Base-by-base conservation (phyloP, 2,888 invertebrate species). In the Eristalinus sepulchralis region DNA sequence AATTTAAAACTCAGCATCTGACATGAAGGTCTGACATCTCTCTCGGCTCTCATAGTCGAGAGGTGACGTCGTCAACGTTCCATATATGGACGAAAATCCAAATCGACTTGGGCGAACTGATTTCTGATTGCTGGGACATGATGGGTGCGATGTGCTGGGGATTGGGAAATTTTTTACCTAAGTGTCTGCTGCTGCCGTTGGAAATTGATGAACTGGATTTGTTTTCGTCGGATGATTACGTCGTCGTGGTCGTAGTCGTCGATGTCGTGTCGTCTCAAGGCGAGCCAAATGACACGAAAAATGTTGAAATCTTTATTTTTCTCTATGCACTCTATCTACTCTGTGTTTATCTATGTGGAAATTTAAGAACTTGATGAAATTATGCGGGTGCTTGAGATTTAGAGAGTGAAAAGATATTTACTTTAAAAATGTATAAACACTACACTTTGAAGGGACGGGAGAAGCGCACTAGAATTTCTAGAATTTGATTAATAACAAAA, bases 401-500 rank as follows among this genome's bases (percentile, higher is more conserved):
- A 8, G 6, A 2, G 9, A 13, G 47, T 31, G 10, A 6, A 2
- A 2, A 17, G 34, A 66, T 55, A 13, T 64, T 73, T 85, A 85
- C 81, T 68, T 73, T 31, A 17, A 2, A 63, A 59, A 77, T 64
- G 0, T 62, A 34, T 62, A 80, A 77, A 77, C 67, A 81, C 62
- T 22, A 55, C 11, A 8, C 9, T 59, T 33, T 34, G 27, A 27
- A 75, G 47, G 62, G 47, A 63, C 3, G 34, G 13, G 17, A 66
- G 53, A 66, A 64, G 47, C 47, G 47, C 47, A 27, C 66, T 72
- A 78, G 27, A 80, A 81, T 59, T 67, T 53, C 62, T 64, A 70
- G 55, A 80, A 70, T 70, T 82, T 34, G 53, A 59, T 82, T 82
- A 85, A 85, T 82, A 85, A 85, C 85, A 85, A 81, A 81, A 76